These are phyloP conservation scores for Hirundichthys speculiger DNA, from an alignment of 2,113 vertebrate species.

Conservation along the genomic window DNA sequence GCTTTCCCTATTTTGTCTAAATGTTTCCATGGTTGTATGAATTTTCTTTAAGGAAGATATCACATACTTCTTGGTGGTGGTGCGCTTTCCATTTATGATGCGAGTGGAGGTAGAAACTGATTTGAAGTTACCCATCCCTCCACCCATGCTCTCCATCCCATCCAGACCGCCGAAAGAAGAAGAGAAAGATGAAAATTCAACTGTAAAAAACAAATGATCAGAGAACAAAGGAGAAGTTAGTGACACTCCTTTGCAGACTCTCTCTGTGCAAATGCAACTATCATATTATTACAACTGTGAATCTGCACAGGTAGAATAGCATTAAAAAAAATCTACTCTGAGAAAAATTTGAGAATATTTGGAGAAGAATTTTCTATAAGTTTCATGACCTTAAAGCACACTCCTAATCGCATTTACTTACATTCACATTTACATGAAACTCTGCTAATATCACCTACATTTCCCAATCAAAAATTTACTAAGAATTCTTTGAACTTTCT, in stretches of 20 bases:
- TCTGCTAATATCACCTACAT: background rate
- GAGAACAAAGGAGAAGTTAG: background rate
- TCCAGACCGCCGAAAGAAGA: constrained; percentile 75
- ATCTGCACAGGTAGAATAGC: too few species aligned
- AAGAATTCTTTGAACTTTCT: background rate
- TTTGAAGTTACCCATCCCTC: constrained; percentile 80
- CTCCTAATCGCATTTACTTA: too few species aligned
- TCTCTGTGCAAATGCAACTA: background rate
- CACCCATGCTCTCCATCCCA: constrained; percentile 68
- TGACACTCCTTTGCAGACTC: background rate
- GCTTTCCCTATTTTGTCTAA: too few species aligned
- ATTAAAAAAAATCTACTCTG: too few species aligned
- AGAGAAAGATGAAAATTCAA: constrained; percentile 80
- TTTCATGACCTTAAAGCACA: background rate
- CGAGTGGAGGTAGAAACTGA: constrained; percentile 90
- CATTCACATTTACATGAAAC: background rate
- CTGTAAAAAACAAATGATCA: constrained; percentile 48
- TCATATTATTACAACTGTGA: too few species aligned
- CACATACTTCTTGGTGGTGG: constrained; percentile 88
- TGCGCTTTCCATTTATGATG: constrained; percentile 86
- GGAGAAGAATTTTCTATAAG: background rate
- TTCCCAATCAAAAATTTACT: background rate
- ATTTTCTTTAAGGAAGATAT: background rate
- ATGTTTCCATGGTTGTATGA: too few species aligned
- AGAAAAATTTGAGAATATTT: too few species aligned